These are phyloP conservation scores for Watsonalla binaria DNA, from an alignment of 2,888 invertebrate genomes.

Conservation along the genomic window DNA sequence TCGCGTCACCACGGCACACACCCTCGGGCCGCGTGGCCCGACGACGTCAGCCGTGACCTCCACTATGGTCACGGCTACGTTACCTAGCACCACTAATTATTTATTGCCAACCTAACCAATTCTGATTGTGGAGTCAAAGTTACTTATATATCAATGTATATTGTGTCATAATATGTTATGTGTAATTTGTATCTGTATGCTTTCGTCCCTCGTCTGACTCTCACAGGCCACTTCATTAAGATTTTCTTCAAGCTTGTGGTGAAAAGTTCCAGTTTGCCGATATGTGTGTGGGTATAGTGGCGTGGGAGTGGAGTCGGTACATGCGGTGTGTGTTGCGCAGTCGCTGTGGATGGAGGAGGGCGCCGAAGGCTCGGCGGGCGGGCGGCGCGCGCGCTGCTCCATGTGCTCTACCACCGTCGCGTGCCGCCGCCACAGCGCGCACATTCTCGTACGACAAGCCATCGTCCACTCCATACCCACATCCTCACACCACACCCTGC, in stretches of 20 bases:
- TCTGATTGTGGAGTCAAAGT: background rate
- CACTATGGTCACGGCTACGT: no score
- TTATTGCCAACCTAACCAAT: background rate
- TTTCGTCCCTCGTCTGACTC: no score
- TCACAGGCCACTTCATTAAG: no score
- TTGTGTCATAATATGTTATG: no score
- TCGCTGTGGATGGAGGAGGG: slow-evolving; percentile 80
- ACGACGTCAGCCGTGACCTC: background rate
- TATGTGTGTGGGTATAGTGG: slow-evolving; percentile 5
- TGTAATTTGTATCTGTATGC: no score
- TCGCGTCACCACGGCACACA: background rate
- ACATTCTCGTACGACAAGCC: slow-evolving; percentile 46
- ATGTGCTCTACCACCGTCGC: slow-evolving; percentile 47
- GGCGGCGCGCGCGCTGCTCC: slow-evolving; percentile 45
- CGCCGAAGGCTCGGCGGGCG: slow-evolving; percentile 27
- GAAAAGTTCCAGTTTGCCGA: background rate
- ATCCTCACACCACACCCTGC: slow-evolving; percentile 6
- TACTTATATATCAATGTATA: no score
- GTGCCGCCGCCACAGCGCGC: slow-evolving; percentile 65
- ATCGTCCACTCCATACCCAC: slow-evolving; percentile 9
- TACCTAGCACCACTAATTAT: no score
- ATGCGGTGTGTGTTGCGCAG: slow-evolving; percentile 50
- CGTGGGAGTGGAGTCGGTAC: background rate
- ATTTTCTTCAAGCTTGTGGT: no score
- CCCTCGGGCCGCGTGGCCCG: slow-evolving; percentile 3